Evolutionary conservation across 2,113 vertebrate genomes (phyloP), one percentile per base, ranked within the genome.

Genomic region (Labeo catla): DNA sequence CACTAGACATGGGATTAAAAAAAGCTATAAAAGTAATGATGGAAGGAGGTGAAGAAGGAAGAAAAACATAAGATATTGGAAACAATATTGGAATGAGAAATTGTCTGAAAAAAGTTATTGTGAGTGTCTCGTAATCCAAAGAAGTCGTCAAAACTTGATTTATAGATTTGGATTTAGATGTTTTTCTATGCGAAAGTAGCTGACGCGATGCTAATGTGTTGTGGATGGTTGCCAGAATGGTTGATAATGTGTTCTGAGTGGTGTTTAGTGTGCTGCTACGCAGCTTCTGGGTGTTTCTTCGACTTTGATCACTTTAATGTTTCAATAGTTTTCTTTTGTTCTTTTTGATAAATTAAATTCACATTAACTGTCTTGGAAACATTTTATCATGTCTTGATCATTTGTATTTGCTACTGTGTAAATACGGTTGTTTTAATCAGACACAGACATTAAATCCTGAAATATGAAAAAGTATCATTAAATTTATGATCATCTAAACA

Each of bases 1-100:
- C 66, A 47, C 63, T 70, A 79, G 70, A 78, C 84, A 79, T 83
- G 61, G 74, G 52, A 74, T 52, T 61, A 78, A 72, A 57, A 83
- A 21, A 84, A 54, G 74, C 15, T 43, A 49, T 49, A 39, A 72
- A 47, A 54, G 15, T 61, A 21, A 36, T 77, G 45, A 77, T 52
- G 59, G 52, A 68, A 49, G 10, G 47, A 87, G 11, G 80, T n/a
- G 47, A 11, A 66, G 34, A 13, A 76, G 28, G n/a, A 65, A 15
- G n/a, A n/a, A 19, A 50, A 39, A 36, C 16, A 65, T 54, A 36
- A 57, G 43, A 28, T 5, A 9, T 28, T 68, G 10, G 43, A 68
- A 68, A n/a, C n/a, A n/a, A 82, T 49, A 49, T 49, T 74, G 72
- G 43, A 74, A 74, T 15, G 72, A n/a, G 72, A 21, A 59, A 59